Evolutionary conservation across 2,113 vertebrate genomes (phyloP).

Genomic region (Nymphicus hollandicus): DNA sequence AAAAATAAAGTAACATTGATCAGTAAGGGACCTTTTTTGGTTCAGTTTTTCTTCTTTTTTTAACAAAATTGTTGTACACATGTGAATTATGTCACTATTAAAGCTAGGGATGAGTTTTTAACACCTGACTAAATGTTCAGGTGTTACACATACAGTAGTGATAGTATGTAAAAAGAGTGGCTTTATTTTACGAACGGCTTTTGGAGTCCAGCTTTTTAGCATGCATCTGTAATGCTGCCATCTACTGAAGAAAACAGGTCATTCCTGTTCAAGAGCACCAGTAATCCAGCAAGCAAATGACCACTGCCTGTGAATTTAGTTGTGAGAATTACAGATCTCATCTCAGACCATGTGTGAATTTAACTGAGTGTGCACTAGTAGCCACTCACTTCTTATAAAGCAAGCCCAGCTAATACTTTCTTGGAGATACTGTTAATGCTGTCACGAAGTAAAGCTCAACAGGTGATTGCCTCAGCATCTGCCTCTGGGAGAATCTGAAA

Average conservation of each 20-base stretch:
- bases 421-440: background rate
- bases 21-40: background rate
- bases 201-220: background rate
- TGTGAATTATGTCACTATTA: background rate
- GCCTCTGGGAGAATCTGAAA: conserved; percentile 65
- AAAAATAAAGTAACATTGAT: background rate
- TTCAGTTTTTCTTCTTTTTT: background rate
- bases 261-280: background rate
- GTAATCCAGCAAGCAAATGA: background rate
- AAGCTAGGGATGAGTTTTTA: background rate
- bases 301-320: background rate
- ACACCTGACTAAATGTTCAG: background rate
- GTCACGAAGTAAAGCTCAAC: conserved; percentile 37
- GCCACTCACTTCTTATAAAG: background rate
- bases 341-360: background rate
- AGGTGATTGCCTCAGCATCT: conserved; percentile 53
- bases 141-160: background rate
- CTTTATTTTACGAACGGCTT: background rate
- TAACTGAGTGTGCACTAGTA: fast-evolving
- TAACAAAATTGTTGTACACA: fast-evolving
- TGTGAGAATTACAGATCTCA: background rate
- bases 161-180: background rate
- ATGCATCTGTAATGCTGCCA: background rate
- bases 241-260: background rate
- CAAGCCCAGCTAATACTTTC: background rate